Base-by-base conservation (phyloP, 2,888 invertebrate species). In the Cordilura impudica region DNA sequence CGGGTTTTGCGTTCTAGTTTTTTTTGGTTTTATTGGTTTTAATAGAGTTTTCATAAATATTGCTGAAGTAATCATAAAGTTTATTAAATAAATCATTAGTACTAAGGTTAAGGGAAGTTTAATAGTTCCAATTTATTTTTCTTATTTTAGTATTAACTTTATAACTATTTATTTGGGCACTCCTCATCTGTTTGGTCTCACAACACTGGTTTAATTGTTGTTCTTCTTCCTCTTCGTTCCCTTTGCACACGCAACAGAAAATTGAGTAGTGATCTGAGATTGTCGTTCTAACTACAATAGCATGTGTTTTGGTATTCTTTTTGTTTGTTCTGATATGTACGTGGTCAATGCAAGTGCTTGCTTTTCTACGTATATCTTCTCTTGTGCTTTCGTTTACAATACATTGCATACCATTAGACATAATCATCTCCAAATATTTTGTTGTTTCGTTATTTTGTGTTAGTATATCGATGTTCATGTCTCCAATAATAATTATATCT, bases 241-340 rank as follows among this genome's bases (percentile, higher is more conserved):
- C 31, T 5, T 16, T 18, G n/a, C 12, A 14, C 12, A 58, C 7
- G 6, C 31, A 14, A 35, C 58, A 35, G 12, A 58, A 18, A 7
- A 58, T 7, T 12, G 58, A 1, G 39, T 58, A 58, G 58, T 58
- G 58, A 31, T 58, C 58, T 18, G 39, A 58, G 7, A 58, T 31
- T 14, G 14, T n/a, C 31, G 58, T 35, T 58, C 14, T 35, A 14
- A 58, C 18, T 58, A 58, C 35, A 7, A n/a, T 35, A 35, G 35
- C 35, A 8, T 31, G 12, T 2, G 21, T 14, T 4, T 35, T 26
- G 6, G 26, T 26, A 26, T 26, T 26, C 6, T 3, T 26, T 26
- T 26, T 26, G 26, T 26, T 26, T 26, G 26, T 26, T 26, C 26
- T 26, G 3, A 26, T 6, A 66, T 66, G 21, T 35, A 8, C 4